Evolutionary conservation across 2,113 vertebrate species (phyloP).

Genomic region (Elgaria multicarinata): DNA sequence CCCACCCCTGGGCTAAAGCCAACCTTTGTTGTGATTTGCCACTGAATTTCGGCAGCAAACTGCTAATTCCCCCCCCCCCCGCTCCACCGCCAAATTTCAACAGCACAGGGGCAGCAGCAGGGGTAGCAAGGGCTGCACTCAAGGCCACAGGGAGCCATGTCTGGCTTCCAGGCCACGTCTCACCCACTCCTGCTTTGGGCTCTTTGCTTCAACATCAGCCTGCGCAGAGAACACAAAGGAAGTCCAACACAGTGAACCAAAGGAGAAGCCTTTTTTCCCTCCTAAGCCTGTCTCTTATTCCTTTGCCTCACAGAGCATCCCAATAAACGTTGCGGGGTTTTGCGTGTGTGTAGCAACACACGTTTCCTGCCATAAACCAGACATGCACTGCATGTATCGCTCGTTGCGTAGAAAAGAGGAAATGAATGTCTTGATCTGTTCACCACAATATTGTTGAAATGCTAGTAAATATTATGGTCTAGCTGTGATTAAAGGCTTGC

Average conservation of each 20-base stretch:
- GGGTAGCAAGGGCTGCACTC: too few relatives aligned
- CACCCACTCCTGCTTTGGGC: background rate
- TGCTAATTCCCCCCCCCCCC: too few relatives aligned
- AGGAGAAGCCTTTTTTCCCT: background rate
- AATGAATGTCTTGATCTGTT: background rate
- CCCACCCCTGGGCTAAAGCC: too few relatives aligned
- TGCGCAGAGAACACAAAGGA: rapidly evolving
- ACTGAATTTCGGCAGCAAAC: too few relatives aligned
- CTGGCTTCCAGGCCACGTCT: too few relatives aligned
- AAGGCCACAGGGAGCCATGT: too few relatives aligned
- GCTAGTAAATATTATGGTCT: constrained; percentile 14
- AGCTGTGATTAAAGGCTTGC: background rate
- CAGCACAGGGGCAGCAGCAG: too few relatives aligned
- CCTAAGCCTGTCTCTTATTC: rapidly evolving
- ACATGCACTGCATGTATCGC: background rate
- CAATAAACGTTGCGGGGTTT: background rate
- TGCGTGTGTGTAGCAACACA: background rate
- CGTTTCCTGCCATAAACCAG: constrained; percentile 51
- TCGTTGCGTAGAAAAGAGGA: constrained; percentile 10
- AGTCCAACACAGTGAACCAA: background rate
- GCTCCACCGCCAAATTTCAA: too few relatives aligned
- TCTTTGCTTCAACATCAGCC: background rate
- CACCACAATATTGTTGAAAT: constrained; percentile 40
- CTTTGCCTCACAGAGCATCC: background rate
- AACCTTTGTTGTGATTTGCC: too few relatives aligned